phyloP scores from a whole-genome alignment of 2,888 invertebrate species.

The Apotomis turbidana region DNA sequence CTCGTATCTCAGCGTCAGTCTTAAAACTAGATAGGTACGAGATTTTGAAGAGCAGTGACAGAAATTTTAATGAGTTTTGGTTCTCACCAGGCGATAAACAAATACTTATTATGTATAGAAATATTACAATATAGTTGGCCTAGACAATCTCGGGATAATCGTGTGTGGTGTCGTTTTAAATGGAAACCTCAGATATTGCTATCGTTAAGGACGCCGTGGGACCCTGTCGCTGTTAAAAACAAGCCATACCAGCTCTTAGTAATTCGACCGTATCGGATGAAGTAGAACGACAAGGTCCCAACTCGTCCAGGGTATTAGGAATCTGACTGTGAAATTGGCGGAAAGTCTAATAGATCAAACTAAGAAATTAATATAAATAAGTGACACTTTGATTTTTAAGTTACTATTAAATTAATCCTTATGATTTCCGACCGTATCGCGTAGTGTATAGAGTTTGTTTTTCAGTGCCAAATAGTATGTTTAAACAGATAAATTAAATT shows the following conservation, averaged over 20 bases:
- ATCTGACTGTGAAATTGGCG: constrained; percentile 21
- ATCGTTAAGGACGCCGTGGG: constrained; percentile 8
- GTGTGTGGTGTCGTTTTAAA: constrained; percentile 1
- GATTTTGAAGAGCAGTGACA: no score
- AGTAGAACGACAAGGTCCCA: not conserved
- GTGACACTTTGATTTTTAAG: constrained; percentile 31
- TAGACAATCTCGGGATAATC: no score
- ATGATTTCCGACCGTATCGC: constrained; percentile 34
- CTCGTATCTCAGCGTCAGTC: no score
- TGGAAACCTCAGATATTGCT: not conserved
- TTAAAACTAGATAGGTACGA: no score
- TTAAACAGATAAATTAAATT: constrained; percentile 44
- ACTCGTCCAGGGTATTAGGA: not conserved
- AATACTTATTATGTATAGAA: no score
- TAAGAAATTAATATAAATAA: constrained; percentile 26
- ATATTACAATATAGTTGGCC: no score
- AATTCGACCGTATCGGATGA: not conserved
- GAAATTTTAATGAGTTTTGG: no score
- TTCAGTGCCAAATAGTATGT: constrained; percentile 65
- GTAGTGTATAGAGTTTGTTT: constrained; percentile 47
- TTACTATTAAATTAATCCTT: constrained; percentile 31
- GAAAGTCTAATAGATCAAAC: constrained; percentile 14
- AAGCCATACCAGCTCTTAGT: not conserved
- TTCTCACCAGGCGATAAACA: no score
- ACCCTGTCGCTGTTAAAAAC: constrained; percentile 2